Base-by-base conservation (phyloP, 2,113 vertebrate species). In the Spea bombifrons region DNA sequence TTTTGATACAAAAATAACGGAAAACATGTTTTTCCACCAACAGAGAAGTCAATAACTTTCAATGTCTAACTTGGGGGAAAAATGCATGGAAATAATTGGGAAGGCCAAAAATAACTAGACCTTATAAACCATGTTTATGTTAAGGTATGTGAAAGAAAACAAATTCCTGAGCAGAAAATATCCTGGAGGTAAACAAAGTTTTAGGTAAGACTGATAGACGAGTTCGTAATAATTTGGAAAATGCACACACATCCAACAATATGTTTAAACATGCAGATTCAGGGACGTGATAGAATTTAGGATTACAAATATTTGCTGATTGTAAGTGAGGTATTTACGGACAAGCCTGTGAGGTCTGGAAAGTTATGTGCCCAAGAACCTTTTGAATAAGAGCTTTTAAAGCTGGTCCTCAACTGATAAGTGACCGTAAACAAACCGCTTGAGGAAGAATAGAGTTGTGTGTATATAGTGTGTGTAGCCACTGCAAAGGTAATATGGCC, bases 81-180 rank as follows among this genome's bases (percentile, higher is more conserved):
- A 59, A 13, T 53, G 59, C 3, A n/a, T 61, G 9, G 6, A 49
- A 70, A 61, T 69, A 46, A 61, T 70, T 70, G 13, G 5, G 46
- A 53, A 46, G 16, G n/a, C 61, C 61, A 64, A 5, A 30, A 64
- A 64, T 8, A 45, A 70, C 66, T 45, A 44, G 9, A 45, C 49
- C 13, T 50, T 44, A 17, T 30, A 59, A 76, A 76, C 57, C 66
- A 70, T 70, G 75, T 77, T 77, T 71, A 63, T 69, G 53, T 70
- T 70, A 76, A 49, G 46, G 46, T 77, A 70, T 63, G 55, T 8
- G 46, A 49, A 61, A 69, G 59, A 55, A 3, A 68, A 48, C 45
- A 13, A 6, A 68, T 46, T 68, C 30, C 43, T 47, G 44, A 16
- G 30, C 17, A 53, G 65, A 76, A 76, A 59, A 52, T 66, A 75